Conservation (phyloP, 1,140 invertebrate species). For the Oreohelix idahoensis region DNA sequence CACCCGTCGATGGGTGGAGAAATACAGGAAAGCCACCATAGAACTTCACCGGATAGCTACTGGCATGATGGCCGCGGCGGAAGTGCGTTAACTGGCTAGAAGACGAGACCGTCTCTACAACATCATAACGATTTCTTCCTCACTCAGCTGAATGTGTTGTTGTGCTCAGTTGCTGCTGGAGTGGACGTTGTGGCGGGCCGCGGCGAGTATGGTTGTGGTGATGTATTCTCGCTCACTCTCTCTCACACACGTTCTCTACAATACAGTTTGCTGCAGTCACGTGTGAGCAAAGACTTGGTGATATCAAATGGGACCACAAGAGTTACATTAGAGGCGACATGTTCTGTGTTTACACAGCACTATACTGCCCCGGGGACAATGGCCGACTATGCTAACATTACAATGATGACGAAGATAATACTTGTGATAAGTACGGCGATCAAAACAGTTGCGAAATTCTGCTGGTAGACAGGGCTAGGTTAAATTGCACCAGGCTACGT, state of each 20-base stretch:
- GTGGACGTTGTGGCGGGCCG: neutral
- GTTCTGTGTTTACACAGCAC: neutral
- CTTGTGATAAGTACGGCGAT: too few species aligned
- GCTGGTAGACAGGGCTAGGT: too few species aligned
- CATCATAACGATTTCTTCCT: constrained; percentile 31
- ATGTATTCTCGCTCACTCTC: neutral
- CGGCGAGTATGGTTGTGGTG: neutral
- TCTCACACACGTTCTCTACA: neutral
- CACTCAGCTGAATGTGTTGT: constrained; percentile 13
- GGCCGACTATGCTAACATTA: neutral
- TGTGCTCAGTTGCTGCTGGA: neutral
- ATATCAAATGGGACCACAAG: neutral
- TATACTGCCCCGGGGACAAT: neutral
- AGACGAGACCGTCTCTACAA: neutral
- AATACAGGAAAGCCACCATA: neutral
- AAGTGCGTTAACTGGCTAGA: constrained; percentile 28
- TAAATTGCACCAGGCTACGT: too few species aligned
- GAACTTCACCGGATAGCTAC: neutral
- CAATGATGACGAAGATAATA: neutral
- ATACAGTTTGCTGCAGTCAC: neutral
- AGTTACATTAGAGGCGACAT: neutral
- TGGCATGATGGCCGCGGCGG: constrained; percentile 35
- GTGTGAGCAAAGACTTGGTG: neutral
- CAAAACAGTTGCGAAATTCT: too few species aligned
- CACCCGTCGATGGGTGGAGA: neutral